These are phyloP conservation scores for Nyctibius bracteatus DNA, from an alignment of 2,113 vertebrate genomes.

Conservation along the genomic window DNA sequence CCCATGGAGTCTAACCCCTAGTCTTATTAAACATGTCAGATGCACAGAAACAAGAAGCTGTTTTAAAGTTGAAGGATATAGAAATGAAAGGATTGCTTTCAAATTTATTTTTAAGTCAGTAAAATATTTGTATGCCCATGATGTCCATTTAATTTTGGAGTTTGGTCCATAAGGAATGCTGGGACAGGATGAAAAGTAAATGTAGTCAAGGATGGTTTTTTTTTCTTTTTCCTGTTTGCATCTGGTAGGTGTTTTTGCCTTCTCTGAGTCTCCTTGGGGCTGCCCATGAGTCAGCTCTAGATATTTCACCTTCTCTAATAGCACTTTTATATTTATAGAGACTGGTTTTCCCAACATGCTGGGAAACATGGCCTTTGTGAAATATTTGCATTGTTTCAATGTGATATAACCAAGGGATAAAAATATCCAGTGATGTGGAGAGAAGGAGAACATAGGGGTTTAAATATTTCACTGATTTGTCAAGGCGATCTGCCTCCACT, in stretches of 20 bases:
- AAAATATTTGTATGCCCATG: slow-evolving; percentile 32
- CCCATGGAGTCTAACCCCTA: neutral
- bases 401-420: neutral
- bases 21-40: slow-evolving; percentile 13
- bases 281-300: neutral
- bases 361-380: neutral
- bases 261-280: neutral
- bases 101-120: slow-evolving; percentile 39
- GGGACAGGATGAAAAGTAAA: neutral
- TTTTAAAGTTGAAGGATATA: neutral
- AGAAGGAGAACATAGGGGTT: neutral
- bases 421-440: neutral
- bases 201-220: neutral
- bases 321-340: neutral
- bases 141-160: slow-evolving; percentile 21
- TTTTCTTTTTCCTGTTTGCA: neutral
- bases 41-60: slow-evolving; percentile 18
- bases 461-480: slow-evolving; percentile 21
- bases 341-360: neutral
- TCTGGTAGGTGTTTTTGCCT: neutral
- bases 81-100: slow-evolving; percentile 41
- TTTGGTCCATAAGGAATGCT: slow-evolving; percentile 3
- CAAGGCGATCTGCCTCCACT: slow-evolving; percentile 9
- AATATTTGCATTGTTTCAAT: neutral
- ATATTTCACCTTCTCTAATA: neutral